Evolutionary conservation across 1,140 invertebrate species (phyloP).

Genomic region (Nixonia krombeini): DNA sequence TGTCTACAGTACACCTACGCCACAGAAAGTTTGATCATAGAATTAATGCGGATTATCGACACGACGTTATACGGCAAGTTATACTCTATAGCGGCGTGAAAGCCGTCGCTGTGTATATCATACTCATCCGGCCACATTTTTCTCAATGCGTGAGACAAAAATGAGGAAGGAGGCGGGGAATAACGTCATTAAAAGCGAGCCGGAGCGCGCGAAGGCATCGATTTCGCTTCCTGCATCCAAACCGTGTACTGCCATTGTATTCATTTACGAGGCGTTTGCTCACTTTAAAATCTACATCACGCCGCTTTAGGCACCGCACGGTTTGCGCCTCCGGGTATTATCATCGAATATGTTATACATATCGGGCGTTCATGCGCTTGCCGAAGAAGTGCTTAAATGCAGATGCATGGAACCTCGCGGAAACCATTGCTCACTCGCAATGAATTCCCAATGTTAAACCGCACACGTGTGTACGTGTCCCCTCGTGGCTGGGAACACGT

Average conservation of each 20-base stretch:
- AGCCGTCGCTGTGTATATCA: background rate
- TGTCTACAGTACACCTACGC: background rate
- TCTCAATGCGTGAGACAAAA: slow-evolving; percentile 4
- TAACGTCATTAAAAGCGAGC: slow-evolving; percentile 4
- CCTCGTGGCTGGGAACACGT: background rate
- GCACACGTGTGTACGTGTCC: background rate
- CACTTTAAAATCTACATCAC: slow-evolving; percentile 15
- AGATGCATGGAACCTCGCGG: slow-evolving; percentile 1
- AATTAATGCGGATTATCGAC: slow-evolving; percentile 6
- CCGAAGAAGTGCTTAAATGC: slow-evolving; percentile 12
- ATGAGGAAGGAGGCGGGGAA: background rate
- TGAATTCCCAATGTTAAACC: slow-evolving; percentile 8
- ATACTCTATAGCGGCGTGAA: background rate
- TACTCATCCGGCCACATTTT: slow-evolving; percentile 7
- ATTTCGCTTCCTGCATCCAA: slow-evolving; percentile 1
- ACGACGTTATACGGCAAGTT: background rate
- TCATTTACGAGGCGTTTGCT: slow-evolving; percentile 8
- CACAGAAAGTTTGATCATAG: background rate
- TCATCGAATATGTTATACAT: slow-evolving; percentile 9
- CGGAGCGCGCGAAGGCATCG: slow-evolving; percentile 1
- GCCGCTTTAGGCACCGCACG: slow-evolving; percentile 9
- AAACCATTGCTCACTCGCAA: slow-evolving; percentile 4
- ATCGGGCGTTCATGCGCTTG: slow-evolving; percentile 3
- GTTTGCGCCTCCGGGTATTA: slow-evolving; percentile 8
- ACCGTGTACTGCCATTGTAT: slow-evolving; percentile 5